These are phyloP conservation scores for Kryptolebias marmoratus DNA, from an alignment of 2,113 vertebrate genomes.

Conservation along the genomic window DNA sequence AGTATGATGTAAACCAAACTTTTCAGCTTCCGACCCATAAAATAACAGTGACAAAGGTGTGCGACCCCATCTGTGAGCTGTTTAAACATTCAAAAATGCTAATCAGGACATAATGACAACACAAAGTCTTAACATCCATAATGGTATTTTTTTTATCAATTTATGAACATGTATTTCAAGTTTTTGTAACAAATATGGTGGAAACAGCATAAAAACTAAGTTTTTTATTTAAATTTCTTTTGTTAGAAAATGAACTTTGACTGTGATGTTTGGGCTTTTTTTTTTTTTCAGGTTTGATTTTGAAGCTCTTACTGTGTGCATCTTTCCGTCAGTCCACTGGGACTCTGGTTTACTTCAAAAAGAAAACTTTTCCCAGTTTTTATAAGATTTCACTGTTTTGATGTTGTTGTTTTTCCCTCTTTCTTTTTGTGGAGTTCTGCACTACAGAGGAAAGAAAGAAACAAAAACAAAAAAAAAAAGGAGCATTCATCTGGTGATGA, in stretches of 20 bases:
- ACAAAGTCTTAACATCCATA: not conserved
- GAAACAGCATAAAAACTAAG: too few relatives aligned
- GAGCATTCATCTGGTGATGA: not conserved
- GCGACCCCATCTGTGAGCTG: too few relatives aligned
- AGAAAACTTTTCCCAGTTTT: slow-evolving; percentile 5
- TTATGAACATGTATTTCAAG: too few relatives aligned
- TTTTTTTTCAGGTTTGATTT: not conserved
- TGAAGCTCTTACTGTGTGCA: too few relatives aligned
- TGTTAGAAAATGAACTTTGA: not conserved
- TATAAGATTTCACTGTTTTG: slow-evolving; percentile 21
- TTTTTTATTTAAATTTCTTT: too few relatives aligned
- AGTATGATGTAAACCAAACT: too few relatives aligned
- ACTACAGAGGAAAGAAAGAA: not conserved
- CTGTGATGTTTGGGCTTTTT: slow-evolving; percentile 1
- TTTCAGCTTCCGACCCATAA: too few relatives aligned
- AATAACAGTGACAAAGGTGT: too few relatives aligned
- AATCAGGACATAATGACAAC: not conserved
- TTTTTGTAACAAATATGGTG: too few relatives aligned
- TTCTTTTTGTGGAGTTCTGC: slow-evolving; percentile 4
- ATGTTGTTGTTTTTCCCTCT: not conserved
- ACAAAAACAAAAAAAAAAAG: not conserved
- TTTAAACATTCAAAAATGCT: too few relatives aligned
- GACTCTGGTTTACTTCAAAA: slow-evolving; percentile 21
- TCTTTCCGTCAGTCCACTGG: slow-evolving; percentile 13
- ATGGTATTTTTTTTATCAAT: too few relatives aligned